Evolutionary conservation across 2,113 vertebrate genomes (phyloP).

Genomic region (Ophthalmolycus amberensis): DNA sequence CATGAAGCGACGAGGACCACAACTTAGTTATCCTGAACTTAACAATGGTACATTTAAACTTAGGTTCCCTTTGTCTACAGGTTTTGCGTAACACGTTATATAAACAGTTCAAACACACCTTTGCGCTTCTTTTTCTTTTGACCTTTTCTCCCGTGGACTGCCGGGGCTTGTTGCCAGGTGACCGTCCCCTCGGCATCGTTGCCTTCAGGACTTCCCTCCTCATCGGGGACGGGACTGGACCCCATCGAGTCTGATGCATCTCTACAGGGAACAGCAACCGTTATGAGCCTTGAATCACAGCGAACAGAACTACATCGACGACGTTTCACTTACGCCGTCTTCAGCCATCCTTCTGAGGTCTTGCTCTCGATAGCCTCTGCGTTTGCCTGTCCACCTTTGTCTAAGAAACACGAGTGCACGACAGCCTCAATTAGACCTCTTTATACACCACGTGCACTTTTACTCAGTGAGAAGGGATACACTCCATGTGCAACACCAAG

Average conservation of each 20-base stretch:
- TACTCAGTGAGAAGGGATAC: background rate
- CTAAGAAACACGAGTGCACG: slow-evolving; percentile 18
- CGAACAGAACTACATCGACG: background rate
- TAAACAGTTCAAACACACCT: slow-evolving; percentile 73
- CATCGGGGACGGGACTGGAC: slow-evolving; percentile 83
- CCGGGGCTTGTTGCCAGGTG: slow-evolving; percentile 75
- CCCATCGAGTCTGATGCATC: slow-evolving; percentile 53
- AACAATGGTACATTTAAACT: background rate
- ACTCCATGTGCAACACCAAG: background rate
- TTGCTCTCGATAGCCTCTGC: slow-evolving; percentile 71
- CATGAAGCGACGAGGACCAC: background rate
- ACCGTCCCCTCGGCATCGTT: slow-evolving; percentile 62
- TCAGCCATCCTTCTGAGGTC: slow-evolving; percentile 80
- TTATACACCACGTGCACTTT: background rate
- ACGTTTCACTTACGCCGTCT: slow-evolving; percentile 69
- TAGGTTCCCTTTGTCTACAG: too few relatives aligned
- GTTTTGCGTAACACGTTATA: too few relatives aligned
- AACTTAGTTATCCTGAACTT: background rate
- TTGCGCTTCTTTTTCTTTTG: slow-evolving; percentile 89
- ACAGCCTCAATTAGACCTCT: background rate
- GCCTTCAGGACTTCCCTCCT: slow-evolving; percentile 71
- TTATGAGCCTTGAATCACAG: background rate
- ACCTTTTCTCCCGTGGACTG: slow-evolving; percentile 82
- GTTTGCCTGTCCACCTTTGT: slow-evolving; percentile 44
- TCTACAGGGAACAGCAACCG: slow-evolving; percentile 51